These are phyloP conservation scores for Syngnathus acus DNA, from an alignment of 2,797 vertebrate species.

Conservation along the genomic window DNA sequence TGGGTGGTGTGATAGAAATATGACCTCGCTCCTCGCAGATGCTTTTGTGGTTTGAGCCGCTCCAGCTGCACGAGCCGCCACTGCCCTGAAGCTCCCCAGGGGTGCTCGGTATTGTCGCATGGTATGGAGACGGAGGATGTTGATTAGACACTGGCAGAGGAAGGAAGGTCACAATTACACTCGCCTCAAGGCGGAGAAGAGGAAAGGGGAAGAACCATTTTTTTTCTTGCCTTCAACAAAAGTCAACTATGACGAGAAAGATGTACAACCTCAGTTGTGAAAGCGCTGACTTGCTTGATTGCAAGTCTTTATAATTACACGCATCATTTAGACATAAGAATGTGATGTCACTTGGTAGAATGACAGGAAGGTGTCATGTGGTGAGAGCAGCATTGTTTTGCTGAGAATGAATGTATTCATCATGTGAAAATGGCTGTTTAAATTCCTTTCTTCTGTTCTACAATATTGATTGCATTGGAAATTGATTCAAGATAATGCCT, in stretches of 20 bases:
- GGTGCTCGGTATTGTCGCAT: conserved; percentile 33
- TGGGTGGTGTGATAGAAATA: conserved; percentile 41
- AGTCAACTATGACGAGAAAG: conserved; percentile 7
- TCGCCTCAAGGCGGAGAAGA: conserved; percentile 17
- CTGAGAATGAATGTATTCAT: conserved; percentile 32
- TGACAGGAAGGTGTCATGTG: conserved; percentile 24
- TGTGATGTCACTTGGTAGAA: conserved; percentile 33
- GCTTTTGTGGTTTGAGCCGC: conserved; percentile 42
- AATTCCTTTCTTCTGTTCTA: conserved; percentile 25
- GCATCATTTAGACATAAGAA: conserved; percentile 38
- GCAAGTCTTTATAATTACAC: conserved; percentile 31
- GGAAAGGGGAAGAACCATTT: background rate
- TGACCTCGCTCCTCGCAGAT: conserved; percentile 41
- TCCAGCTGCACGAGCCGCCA: conserved; percentile 45
- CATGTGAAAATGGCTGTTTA: conserved; percentile 22
- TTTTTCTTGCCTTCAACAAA: background rate
- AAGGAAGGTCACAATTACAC: conserved; percentile 41
- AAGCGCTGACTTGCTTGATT: conserved; percentile 20
- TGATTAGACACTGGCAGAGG: conserved; percentile 44
- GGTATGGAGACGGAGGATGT: conserved; percentile 26
- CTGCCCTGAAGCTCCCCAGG: conserved; percentile 13
- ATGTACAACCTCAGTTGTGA: background rate
- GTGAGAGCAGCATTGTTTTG: conserved; percentile 24
- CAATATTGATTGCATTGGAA: conserved; percentile 26
- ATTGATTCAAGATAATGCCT: conserved; percentile 26